Evolutionary conservation across 1,140 invertebrate species (phyloP), one percentile per base, ranked within the genome.

Genomic region (Lucilia sericata): DNA sequence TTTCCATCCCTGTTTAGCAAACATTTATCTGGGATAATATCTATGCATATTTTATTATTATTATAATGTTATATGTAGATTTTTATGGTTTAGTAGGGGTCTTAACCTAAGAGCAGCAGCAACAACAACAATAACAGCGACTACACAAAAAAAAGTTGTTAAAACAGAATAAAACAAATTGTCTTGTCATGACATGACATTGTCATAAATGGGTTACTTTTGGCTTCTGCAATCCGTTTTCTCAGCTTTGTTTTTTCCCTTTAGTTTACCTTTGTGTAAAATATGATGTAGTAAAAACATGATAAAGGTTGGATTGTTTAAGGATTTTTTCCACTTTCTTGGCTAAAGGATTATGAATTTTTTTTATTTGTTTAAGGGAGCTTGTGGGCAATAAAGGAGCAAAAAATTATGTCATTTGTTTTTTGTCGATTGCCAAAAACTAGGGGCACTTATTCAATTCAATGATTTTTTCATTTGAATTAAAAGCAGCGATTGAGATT

Each of bases 41-140:
- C 74, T 34, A 75, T 75, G 74, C 74, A 75, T 75, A 75, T 34
- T 75, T 75, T 75, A 60, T 60, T 9, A 60, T 60, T 60, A 75
- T 75, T 75, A 17, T 75, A 34, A 75, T 34, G 25, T 74, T 21
- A 74, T 30, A 74, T 75, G 21, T 12, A 36, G 5, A 55, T 55
- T n/a, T n/a, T 60, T 75, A 34, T 14, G 74, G 74, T 2, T 75
- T 36, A 17, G 51, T 12, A 17, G 51, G 51, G 51, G 51, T 12
- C 51, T 14, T 12, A 55, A 55, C 12, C 4, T 55, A 55, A 55
- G 51, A 55, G 10, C 10, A 14, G 17, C 10, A 3, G 17, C 17
- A 60, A 60, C 5, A 60, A 1, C 5, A n/a, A n/a, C n/a, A n/a
- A n/a, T n/a, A n/a, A n/a, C n/a, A n/a, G n/a, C n/a, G n/a, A n/a